Percentiles rank a stretch among this genome's conserved stretches.
Evolutionary conservation across 2,113 vertebrate species (phyloP).

Genomic region (Lethenteron camtschaticum): DNA sequence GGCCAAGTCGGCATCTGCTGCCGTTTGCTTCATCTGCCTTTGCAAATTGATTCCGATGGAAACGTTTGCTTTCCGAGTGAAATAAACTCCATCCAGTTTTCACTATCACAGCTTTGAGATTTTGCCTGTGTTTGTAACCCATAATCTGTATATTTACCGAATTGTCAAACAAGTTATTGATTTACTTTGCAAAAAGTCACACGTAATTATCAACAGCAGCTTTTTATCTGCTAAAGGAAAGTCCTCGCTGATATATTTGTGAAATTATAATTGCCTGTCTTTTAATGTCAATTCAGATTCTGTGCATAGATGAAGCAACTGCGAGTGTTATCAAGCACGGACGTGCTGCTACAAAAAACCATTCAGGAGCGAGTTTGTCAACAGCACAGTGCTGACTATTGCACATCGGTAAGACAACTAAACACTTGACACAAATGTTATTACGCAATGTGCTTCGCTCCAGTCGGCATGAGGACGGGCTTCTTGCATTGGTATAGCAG

Average conservation of each 20-base stretch:
- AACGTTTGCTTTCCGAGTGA: neutral
- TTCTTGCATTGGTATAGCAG: neutral
- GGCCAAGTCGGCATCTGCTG: slow-evolving; percentile 36
- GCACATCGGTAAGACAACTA: slow-evolving; percentile 47
- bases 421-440: neutral
- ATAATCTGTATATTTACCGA: neutral
- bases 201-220: no score
- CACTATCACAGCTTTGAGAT: neutral
- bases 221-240: no score
- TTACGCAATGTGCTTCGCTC: neutral
- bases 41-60: neutral
- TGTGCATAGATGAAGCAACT: slow-evolving; percentile 86
- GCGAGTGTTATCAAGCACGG: slow-evolving; percentile 79
- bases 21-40: neutral
- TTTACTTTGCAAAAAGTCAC: neutral
- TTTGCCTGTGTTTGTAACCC: neutral
- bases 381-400: slow-evolving; percentile 64
- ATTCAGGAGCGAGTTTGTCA: slow-evolving; percentile 46
- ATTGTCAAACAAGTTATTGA: neutral
- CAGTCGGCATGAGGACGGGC: neutral
- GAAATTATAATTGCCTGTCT: no score
- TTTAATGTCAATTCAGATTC: slow-evolving; percentile 22
- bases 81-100: no score
- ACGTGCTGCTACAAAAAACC: slow-evolving; percentile 60
- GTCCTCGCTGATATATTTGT: no score